These are phyloP conservation scores for Myiothlypis chrysogaster DNA, from an alignment of 2,797 vertebrate species.

Conservation along the genomic window DNA sequence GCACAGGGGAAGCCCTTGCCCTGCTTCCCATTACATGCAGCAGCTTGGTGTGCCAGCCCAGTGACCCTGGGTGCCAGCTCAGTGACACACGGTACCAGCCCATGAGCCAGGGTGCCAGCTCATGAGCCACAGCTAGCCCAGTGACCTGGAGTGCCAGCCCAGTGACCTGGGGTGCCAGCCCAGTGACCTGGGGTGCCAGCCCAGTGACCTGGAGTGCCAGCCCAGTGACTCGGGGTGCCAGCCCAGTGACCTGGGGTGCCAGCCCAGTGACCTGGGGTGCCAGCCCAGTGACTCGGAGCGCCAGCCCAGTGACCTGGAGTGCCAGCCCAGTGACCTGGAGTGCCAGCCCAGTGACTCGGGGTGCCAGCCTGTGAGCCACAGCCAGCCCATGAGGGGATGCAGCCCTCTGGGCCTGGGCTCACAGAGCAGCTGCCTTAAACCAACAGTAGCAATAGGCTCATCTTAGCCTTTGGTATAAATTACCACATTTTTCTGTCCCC, in stretches of 20 bases:
- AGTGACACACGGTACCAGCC: background rate
- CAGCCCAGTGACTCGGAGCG: accelerated
- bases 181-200: background rate
- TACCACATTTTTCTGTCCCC: background rate
- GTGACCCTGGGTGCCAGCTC: accelerated
- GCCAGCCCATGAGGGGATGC: background rate
- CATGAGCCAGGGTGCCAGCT: background rate
- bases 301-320: background rate
- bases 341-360: background rate
- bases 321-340: background rate
- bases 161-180: accelerated
- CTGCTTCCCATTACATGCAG: background rate
- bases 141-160: background rate
- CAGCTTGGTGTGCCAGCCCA: background rate
- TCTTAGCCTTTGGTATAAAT: background rate
- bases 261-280: no score
- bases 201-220: background rate
- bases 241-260: accelerated
- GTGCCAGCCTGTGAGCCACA: background rate
- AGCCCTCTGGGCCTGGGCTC: background rate
- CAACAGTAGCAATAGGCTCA: background rate
- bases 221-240: background rate
- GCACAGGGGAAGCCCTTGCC: background rate
- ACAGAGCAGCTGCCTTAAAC: background rate
- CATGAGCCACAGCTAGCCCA: accelerated